Percentiles rank a stretch among this genome's conserved stretches.
phyloP scores from a whole-genome alignment of 2,797 vertebrate species.

The Rhabdomys pumilio region DNA sequence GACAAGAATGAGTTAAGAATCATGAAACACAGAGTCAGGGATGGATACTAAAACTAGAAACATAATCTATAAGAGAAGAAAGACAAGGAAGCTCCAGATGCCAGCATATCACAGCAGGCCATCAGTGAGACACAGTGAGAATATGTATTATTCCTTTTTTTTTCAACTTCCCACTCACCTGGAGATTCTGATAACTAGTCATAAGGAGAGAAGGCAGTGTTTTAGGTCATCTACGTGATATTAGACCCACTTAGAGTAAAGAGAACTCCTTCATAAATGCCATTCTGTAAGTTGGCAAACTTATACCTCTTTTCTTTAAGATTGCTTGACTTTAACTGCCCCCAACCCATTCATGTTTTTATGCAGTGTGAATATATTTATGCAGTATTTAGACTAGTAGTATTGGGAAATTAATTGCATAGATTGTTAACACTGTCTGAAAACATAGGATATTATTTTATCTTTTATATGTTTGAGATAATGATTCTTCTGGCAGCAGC shows the following conservation, averaged over 20 bases:
- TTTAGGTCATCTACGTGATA: constrained; percentile 12
- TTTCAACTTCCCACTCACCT: not conserved
- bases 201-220: not conserved
- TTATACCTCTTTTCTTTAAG: constrained; percentile 45
- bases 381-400: constrained; percentile 57
- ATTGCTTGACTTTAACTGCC: constrained; percentile 22
- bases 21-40: not conserved
- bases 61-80: constrained; percentile 46
- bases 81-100: accelerated
- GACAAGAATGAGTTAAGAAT: not conserved
- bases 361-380: not conserved
- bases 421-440: constrained; percentile 40
- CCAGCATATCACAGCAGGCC: not conserved
- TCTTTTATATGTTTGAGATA: constrained; percentile 69
- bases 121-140: too few relatives aligned
- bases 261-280: constrained; percentile 37
- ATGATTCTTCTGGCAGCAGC: constrained; percentile 49
- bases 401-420: constrained; percentile 64
- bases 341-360: not conserved
- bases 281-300: constrained; percentile 50
- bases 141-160: not conserved
- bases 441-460: constrained; percentile 17
- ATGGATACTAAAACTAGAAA: not conserved
- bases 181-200: not conserved
- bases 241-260: not conserved